Conservation (phyloP, 2,113 vertebrate species). For the Sterrhoptilus dennistouni region DNA sequence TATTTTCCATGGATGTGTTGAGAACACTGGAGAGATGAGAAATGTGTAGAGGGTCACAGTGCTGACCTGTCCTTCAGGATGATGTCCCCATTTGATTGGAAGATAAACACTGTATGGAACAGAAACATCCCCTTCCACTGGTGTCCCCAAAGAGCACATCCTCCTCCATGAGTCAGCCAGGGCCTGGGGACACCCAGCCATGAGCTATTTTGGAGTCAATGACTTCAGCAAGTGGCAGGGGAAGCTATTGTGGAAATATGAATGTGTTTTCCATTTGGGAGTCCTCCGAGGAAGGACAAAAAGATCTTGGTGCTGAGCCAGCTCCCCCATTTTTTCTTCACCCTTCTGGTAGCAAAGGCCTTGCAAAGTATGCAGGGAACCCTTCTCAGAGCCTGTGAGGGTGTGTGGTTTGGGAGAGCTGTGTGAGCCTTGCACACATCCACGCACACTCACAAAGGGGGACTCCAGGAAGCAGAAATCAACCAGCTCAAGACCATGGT, state of each 20-base stretch:
- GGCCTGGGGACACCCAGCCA: slow-evolving; percentile 57
- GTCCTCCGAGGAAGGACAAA: slow-evolving; percentile 53
- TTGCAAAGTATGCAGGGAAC: slow-evolving; percentile 62
- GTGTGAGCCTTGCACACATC: background rate
- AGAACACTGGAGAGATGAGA: slow-evolving; percentile 28
- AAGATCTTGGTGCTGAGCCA: slow-evolving; percentile 54
- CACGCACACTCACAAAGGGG: too few relatives aligned
- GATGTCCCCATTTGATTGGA: background rate
- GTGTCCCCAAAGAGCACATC: slow-evolving; percentile 2
- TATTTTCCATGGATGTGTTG: slow-evolving; percentile 2
- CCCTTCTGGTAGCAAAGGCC: slow-evolving; percentile 59
- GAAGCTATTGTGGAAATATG: slow-evolving; percentile 65
- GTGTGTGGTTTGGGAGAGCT: background rate
- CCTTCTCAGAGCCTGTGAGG: background rate
- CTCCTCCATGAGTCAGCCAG: slow-evolving; percentile 46
- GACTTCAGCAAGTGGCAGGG: slow-evolving; percentile 60
- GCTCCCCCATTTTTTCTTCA: slow-evolving; percentile 40
- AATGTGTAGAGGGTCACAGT: slow-evolving; percentile 30
- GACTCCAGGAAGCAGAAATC: background rate
- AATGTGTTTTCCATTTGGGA: slow-evolving; percentile 65
- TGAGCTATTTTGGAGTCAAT: slow-evolving; percentile 48
- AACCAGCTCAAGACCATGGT: background rate
- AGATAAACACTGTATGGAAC: slow-evolving; percentile 44
- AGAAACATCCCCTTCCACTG: slow-evolving; percentile 48
- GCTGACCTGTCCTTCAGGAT: slow-evolving; percentile 43